These are phyloP conservation scores for Sakesphorus luctuosus DNA, from an alignment of 2,113 vertebrate species.

Conservation along the genomic window DNA sequence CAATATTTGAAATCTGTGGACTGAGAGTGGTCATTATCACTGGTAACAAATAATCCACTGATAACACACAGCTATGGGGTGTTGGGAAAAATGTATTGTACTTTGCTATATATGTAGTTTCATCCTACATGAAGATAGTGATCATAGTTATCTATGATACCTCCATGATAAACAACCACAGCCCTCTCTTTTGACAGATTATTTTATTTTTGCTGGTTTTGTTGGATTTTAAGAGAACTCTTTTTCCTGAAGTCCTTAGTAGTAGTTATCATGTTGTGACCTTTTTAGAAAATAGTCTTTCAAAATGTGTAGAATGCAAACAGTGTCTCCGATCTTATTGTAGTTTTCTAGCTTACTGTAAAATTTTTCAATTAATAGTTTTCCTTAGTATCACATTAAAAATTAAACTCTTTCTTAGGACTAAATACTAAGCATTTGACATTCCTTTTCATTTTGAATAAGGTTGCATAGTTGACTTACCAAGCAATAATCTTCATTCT, in stretches of 20 bases:
- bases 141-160: neutral
- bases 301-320: neutral
- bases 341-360: neutral
- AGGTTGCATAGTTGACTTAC: neutral
- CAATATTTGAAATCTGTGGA: neutral
- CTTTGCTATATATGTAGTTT: neutral
- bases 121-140: neutral
- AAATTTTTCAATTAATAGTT: neutral
- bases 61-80: neutral
- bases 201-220: neutral
- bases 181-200: neutral
- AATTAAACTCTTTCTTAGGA: neutral
- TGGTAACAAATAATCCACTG: neutral
- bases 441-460: neutral
- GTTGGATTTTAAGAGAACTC: neutral
- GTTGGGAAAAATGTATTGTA: neutral
- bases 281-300: neutral
- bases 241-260: neutral
- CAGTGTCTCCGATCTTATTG: neutral
- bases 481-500: neutral
- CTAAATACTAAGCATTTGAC: neutral
- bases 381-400: neutral
- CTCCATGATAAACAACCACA: neutral
- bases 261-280: neutral
- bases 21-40: rapidly evolving